These are phyloP conservation scores for Rhagophthalmus giganteus DNA, from an alignment of 2,888 invertebrate species.

Conservation along the genomic window DNA sequence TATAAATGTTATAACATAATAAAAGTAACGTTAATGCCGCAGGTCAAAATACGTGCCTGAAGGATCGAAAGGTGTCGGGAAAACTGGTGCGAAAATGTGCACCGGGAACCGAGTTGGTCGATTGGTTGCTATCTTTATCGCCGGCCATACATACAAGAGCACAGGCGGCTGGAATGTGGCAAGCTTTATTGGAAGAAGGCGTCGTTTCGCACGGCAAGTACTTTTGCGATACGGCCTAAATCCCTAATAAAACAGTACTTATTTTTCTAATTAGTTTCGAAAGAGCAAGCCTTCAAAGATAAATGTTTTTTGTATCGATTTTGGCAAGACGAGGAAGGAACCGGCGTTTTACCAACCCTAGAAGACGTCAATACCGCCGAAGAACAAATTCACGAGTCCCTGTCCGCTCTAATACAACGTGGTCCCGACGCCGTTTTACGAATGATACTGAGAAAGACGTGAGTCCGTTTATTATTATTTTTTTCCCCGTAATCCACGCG, in stretches of 20 bases:
- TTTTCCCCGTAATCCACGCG: too few relatives aligned
- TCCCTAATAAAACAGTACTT: too few relatives aligned
- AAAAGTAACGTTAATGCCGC: too few relatives aligned
- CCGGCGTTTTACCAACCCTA: conserved; percentile 58
- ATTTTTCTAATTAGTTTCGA: conserved; percentile 65
- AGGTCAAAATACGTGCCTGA: conserved; percentile 59
- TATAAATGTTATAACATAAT: too few relatives aligned
- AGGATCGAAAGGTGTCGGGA: conserved; percentile 61
- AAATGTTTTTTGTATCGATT: conserved; percentile 82
- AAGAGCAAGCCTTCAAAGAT: conserved; percentile 80
- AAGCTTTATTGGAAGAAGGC: conserved; percentile 78
- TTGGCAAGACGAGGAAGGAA: conserved; percentile 71
- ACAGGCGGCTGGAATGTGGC: conserved; percentile 82
- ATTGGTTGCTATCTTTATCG: conserved; percentile 73
- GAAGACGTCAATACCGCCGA: conserved; percentile 68
- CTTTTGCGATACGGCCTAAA: too few relatives aligned
- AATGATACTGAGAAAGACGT: conserved; percentile 80
- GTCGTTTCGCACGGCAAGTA: conserved; percentile 73
- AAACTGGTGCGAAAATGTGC: conserved; percentile 69
- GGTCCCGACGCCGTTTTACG: conserved; percentile 79
- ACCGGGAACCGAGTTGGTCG: conserved; percentile 78
- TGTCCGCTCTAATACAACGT: conserved; percentile 68
- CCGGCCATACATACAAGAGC: conserved; percentile 65
- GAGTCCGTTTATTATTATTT: conserved; percentile 57
- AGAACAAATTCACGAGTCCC: conserved; percentile 68